These are phyloP conservation scores for Heterotis niloticus DNA, from an alignment of 2,113 vertebrate genomes.

Conservation along the genomic window DNA sequence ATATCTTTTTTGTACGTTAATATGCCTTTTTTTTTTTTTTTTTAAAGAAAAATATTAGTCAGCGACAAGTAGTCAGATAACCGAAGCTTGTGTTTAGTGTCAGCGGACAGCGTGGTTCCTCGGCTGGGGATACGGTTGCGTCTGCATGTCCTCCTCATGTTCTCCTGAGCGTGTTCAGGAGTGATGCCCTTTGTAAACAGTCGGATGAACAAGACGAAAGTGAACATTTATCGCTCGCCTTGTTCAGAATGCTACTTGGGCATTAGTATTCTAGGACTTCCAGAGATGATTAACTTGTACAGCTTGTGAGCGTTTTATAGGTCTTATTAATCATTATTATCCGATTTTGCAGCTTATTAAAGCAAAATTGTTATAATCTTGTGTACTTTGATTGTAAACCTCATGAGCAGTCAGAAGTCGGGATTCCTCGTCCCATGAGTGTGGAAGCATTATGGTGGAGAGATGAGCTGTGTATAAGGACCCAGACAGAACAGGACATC, in stretches of 20 bases:
- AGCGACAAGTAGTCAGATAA: no score
- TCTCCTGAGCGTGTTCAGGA: no score
- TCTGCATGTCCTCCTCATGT: no score
- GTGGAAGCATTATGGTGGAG: no score
- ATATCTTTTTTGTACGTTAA: no score
- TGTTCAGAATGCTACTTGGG: slow-evolving; percentile 39
- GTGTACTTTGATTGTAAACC: background rate
- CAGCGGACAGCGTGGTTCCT: no score
- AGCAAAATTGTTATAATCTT: slow-evolving; percentile 28
- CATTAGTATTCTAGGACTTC: slow-evolving; percentile 60
- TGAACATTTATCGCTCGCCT: background rate
- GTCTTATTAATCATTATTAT: slow-evolving; percentile 34
- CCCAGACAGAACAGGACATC: background rate
- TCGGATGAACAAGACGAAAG: no score
- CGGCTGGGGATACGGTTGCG: no score
- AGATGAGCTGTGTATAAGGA: background rate
- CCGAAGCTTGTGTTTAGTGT: no score
- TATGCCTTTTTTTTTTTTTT: no score
- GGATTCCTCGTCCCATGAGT: background rate
- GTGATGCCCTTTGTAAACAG: no score
- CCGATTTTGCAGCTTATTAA: background rate
- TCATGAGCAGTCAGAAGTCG: background rate
- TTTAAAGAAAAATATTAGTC: no score
- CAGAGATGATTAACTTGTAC: slow-evolving; percentile 60
- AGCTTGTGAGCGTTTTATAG: slow-evolving; percentile 57